Evolutionary conservation across 2,888 invertebrate genomes (phyloP).

Genomic region (Synergus itoensis): DNA sequence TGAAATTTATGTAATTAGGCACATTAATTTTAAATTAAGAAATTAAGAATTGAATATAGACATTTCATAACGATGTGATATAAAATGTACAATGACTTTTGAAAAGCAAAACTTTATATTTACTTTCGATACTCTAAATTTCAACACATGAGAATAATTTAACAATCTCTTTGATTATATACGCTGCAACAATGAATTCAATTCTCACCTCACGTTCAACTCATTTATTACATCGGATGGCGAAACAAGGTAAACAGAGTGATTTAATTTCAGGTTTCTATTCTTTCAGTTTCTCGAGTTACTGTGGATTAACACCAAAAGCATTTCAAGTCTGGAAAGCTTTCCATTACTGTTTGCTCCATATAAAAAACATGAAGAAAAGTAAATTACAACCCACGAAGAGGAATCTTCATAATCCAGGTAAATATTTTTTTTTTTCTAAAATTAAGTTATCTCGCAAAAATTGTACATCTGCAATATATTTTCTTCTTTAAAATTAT

Average conservation of each 20-base stretch:
- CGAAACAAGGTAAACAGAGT: constrained; percentile 37
- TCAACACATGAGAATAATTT: neutral
- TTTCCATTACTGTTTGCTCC: neutral
- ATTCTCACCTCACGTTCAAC: constrained; percentile 22
- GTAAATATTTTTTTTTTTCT: neutral
- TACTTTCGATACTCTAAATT: neutral
- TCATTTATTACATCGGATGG: constrained; percentile 33
- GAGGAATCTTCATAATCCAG: neutral
- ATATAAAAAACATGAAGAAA: neutral
- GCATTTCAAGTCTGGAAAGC: neutral
- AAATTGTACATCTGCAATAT: neutral
- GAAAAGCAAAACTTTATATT: neutral
- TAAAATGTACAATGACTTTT: neutral
- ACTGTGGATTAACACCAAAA: constrained; percentile 3
- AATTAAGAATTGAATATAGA: too few relatives aligned
- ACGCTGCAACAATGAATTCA: constrained; percentile 27
- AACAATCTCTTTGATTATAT: constrained; percentile 23
- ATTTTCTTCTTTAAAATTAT: too few relatives aligned
- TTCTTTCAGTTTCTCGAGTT: constrained; percentile 34
- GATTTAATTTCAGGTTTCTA: constrained; percentile 36
- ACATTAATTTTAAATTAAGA: neutral
- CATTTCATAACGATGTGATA: neutral
- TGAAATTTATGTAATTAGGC: constrained; percentile 45
- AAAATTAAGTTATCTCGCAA: neutral
- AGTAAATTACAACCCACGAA: neutral